Percentiles rank a stretch among this genome's conserved stretches.
Evolutionary conservation across 2,797 vertebrate genomes (phyloP).

Genomic region (Morelia viridis): DNA sequence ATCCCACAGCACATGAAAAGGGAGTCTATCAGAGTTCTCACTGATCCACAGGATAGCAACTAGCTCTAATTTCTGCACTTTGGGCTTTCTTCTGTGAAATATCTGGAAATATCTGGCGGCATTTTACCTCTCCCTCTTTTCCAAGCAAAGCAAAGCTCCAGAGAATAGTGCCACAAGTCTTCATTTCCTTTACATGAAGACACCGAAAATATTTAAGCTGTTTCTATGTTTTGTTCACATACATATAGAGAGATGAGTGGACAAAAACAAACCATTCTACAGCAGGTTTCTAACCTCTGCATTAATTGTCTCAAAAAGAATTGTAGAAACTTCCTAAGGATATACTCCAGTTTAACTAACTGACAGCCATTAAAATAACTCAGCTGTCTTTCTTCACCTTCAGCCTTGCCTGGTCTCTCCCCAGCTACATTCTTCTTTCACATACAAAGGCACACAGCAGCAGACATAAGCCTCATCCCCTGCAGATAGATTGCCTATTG

Average conservation of each 20-base stretch:
- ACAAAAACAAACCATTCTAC: neutral
- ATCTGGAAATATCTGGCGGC: neutral
- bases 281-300: neutral
- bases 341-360: neutral
- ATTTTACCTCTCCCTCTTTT: neutral
- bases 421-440: neutral
- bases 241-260: neutral
- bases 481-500: slow-evolving; percentile 25
- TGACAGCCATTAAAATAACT: neutral
- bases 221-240: neutral
- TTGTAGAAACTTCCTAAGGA: neutral
- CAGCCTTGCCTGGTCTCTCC: neutral
- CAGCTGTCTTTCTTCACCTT: neutral
- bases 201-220: neutral
- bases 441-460: neutral
- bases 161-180: neutral
- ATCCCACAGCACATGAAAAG: neutral
- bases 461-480: neutral
- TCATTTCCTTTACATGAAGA: neutral
- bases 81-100: neutral
- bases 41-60: neutral
- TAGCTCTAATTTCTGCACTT: neutral
- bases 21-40: neutral
- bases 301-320: neutral
- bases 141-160: neutral